These are phyloP conservation scores for Condylura cristata DNA, from an alignment of 2,113 vertebrate species.

Conservation along the genomic window DNA sequence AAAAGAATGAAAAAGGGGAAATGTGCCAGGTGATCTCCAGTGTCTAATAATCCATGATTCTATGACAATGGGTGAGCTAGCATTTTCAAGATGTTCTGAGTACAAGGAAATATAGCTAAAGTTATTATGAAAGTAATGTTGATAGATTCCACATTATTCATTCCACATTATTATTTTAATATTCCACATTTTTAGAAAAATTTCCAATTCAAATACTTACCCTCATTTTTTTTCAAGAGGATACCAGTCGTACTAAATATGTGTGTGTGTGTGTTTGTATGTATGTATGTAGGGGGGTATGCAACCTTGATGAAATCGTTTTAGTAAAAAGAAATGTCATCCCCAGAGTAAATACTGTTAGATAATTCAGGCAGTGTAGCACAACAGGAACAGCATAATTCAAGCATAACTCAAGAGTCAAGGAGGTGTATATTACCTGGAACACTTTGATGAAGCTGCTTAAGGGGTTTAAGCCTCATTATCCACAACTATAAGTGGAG, in stretches of 20 bases:
- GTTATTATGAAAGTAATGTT: neutral
- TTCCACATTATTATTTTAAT: no score
- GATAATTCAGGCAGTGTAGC: neutral
- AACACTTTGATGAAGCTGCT: conserved; percentile 46
- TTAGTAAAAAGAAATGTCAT: neutral
- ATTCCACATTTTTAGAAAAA: neutral
- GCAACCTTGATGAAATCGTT: neutral
- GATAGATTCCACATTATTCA: neutral
- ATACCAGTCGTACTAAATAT: neutral
- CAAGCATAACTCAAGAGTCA: neutral
- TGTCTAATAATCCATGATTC: neutral
- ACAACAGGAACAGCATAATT: neutral
- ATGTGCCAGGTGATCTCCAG: neutral
- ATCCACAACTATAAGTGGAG: neutral
- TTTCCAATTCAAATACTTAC: conserved; percentile 38
- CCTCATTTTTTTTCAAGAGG: neutral
- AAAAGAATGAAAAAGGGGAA: neutral
- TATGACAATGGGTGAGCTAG: neutral
- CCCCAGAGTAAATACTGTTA: neutral
- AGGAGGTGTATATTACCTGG: neutral
- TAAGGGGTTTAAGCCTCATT: neutral
- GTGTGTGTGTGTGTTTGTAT: neutral
- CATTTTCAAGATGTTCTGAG: no score
- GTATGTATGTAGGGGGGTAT: neutral
- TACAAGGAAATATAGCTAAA: conserved; percentile 24